phyloP scores from a whole-genome alignment of 2,888 invertebrate species.

The Anthrax anthrax region DNA sequence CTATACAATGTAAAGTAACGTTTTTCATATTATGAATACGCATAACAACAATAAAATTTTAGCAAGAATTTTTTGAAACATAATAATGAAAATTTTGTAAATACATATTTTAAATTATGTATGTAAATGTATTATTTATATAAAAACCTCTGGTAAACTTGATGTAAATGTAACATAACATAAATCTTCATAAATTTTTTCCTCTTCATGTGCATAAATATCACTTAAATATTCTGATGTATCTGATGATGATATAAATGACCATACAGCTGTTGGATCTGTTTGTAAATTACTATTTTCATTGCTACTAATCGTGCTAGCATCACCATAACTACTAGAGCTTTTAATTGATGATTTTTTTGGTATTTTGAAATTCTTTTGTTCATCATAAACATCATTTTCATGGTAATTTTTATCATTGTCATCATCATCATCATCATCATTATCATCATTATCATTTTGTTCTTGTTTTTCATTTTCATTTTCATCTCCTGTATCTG shows the following conservation, averaged over 20 bases:
- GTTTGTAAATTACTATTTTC: conserved; percentile 24
- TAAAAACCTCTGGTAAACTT: conserved; percentile 48
- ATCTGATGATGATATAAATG: conserved; percentile 19
- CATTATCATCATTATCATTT: neutral
- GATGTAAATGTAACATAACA: conserved; percentile 73
- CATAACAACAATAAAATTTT: no score
- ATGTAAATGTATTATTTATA: neutral
- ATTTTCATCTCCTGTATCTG: conserved; percentile 19
- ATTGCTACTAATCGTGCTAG: neutral
- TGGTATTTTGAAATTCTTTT: neutral
- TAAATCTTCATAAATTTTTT: conserved; percentile 77
- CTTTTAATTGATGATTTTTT: conserved; percentile 1
- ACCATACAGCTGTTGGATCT: conserved; percentile 29
- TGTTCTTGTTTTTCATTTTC: conserved; percentile 9
- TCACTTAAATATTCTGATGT: conserved; percentile 28
- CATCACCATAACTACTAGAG: conserved; percentile 1
- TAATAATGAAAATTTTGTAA: no score
- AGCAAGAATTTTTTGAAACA: no score
- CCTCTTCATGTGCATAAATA: conserved; percentile 41
- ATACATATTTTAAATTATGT: no score
- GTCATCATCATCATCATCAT: conserved; percentile 28
- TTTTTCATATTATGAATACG: no score
- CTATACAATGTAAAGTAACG: no score
- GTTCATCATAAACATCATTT: conserved; percentile 3
- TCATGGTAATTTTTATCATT: conserved; percentile 18